A percentile compares a stretch with the other conserved stretches of the same genome.
Evolutionary conservation across 2,797 vertebrate species (phyloP).

Genomic region (Alectoris magna): DNA sequence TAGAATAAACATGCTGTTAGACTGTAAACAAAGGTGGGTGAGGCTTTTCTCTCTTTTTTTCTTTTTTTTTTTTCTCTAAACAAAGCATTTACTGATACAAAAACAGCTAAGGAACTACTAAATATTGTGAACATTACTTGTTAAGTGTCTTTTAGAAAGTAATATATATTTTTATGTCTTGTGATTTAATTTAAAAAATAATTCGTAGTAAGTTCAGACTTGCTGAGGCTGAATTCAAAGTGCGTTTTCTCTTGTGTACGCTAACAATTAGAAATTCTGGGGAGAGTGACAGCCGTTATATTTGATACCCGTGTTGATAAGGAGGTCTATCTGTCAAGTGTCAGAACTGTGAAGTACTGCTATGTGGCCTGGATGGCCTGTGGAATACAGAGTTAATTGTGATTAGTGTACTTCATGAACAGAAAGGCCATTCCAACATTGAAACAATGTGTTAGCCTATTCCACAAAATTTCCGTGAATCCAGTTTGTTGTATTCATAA

Average conservation of each 20-base stretch:
- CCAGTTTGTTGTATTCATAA: background rate
- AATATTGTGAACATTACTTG: rapidly evolving
- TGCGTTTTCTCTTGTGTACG: background rate
- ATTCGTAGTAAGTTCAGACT: background rate
- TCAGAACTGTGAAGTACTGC: background rate
- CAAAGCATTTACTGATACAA: background rate
- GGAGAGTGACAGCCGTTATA: background rate
- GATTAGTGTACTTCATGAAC: background rate
- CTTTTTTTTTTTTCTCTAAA: background rate
- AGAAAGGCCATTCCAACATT: background rate
- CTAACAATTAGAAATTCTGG: background rate
- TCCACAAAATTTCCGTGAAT: background rate
- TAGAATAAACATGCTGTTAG: background rate
- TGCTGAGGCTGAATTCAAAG: background rate
- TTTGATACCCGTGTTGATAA: background rate
- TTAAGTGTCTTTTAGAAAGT: background rate
- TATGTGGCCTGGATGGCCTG: background rate
- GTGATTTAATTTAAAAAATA: background rate
- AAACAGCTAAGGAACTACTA: background rate
- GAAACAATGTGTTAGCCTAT: background rate
- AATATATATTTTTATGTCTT: background rate
- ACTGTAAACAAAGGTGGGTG: background rate
- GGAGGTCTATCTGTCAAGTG: background rate
- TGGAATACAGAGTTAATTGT: background rate
- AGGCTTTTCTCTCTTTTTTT: background rate